Conservation (phyloP, 2,797 vertebrate species). For the Cryptoprocta ferox region DNA sequence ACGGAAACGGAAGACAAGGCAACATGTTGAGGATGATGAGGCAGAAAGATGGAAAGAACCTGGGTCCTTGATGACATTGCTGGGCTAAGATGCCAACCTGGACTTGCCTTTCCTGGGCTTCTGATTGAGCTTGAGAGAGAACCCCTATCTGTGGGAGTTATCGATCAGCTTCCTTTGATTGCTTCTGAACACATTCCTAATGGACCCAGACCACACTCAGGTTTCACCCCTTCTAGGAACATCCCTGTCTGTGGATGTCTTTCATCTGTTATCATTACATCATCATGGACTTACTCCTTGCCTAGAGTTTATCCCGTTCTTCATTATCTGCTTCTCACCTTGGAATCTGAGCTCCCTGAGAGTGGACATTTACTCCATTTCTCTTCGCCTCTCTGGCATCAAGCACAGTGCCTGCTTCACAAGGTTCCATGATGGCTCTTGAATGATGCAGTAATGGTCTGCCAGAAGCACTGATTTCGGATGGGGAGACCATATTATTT, state of each 20-base stretch:
- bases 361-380: not conserved
- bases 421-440: not conserved
- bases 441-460: not conserved
- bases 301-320: not conserved
- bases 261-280: not conserved
- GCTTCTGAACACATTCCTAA: not conserved
- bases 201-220: not conserved
- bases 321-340: not conserved
- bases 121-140: not conserved
- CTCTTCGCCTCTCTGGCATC: not conserved
- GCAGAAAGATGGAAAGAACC: not conserved
- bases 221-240: not conserved
- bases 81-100: not conserved
- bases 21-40: not conserved
- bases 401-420: not conserved
- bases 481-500: not conserved
- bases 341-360: not conserved
- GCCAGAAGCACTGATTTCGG: not conserved
- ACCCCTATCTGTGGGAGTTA: not conserved
- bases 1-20: not conserved
- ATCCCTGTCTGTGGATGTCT: not conserved
- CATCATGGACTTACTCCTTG: not conserved
- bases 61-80: not conserved
- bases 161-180: not conserved
- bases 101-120: not conserved